Percentiles rank a stretch among this genome's conserved stretches.
Conservation (phyloP, 1,140 invertebrate genomes). For the Papilio polyxenes region DNA sequence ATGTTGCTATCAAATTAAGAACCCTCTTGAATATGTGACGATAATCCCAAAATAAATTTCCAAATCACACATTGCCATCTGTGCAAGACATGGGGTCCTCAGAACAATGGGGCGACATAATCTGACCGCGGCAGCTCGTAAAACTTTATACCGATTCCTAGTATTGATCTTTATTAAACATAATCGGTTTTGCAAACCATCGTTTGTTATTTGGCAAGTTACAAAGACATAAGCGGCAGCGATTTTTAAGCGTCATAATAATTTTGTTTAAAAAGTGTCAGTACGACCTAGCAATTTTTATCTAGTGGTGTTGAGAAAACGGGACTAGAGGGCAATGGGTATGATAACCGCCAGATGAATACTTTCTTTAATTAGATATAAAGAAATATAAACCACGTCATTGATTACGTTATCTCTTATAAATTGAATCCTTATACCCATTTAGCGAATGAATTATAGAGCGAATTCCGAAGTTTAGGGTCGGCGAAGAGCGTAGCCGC, state of each 20-base stretch:
- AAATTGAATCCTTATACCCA: not conserved
- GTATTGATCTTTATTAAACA: slow-evolving; percentile 54
- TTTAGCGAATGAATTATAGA: slow-evolving; percentile 34
- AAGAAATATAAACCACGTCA: not conserved
- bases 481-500: slow-evolving; percentile 15
- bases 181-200: slow-evolving; percentile 46
- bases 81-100: slow-evolving; percentile 27
- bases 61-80: slow-evolving; percentile 30
- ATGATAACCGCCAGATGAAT: too few relatives aligned
- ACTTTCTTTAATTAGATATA: not conserved
- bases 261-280: not conserved
- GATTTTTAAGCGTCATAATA: not conserved
- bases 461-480: slow-evolving; percentile 52
- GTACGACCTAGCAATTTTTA: too few relatives aligned
- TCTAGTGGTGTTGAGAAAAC: too few relatives aligned
- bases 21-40: not conserved
- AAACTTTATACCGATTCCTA: slow-evolving; percentile 60
- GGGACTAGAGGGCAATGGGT: too few relatives aligned
- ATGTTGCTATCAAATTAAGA: not conserved
- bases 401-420: not conserved
- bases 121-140: slow-evolving; percentile 44
- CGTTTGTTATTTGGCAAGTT: slow-evolving; percentile 44
- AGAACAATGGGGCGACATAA: slow-evolving; percentile 33
- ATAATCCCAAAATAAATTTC: slow-evolving; percentile 18
- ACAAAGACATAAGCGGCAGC: slow-evolving; percentile 40